A percentile compares a stretch with the other conserved stretches of the same genome.
Evolutionary conservation across 30 jellyfish, hydroid and myxozoan species (phyloP).

Genomic region (Hydractinia symbiolongicarpus): DNA sequence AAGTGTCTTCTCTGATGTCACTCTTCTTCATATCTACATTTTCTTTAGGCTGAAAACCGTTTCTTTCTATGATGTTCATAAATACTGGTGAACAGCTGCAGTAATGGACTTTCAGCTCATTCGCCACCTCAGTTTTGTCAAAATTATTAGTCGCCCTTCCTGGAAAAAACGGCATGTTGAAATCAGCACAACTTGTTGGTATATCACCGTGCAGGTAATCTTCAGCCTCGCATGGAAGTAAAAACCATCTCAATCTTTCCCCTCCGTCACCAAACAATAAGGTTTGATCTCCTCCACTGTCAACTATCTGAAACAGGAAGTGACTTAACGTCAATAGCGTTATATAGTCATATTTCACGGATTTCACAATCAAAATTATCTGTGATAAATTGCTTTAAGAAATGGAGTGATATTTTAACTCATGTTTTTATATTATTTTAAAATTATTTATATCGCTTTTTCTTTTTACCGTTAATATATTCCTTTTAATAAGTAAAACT

Average conservation of each 20-base stretch:
- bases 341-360: too few species aligned
- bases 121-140: neutral
- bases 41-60: neutral
- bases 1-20: neutral
- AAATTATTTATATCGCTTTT: too few species aligned
- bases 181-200: constrained; percentile 23
- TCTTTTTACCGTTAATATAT: too few species aligned
- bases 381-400: too few species aligned
- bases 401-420: too few species aligned
- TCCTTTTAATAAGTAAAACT: too few species aligned
- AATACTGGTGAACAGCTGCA: constrained; percentile 13
- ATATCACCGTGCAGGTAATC: constrained; percentile 32
- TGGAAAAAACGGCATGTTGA: constrained; percentile 68
- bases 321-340: neutral
- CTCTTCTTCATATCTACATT: neutral
- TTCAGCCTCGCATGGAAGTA: constrained; percentile 76
- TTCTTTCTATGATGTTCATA: neutral
- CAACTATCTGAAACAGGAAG: neutral
- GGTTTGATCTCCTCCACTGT: constrained; percentile 52
- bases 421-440: too few species aligned
- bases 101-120: neutral
- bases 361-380: too few species aligned
- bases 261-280: constrained; percentile 67
- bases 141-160: constrained; percentile 21
- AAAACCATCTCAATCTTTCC: constrained; percentile 70